Base-by-base conservation (phyloP, 2,797 vertebrate species). In the Liasis olivaceus region DNA sequence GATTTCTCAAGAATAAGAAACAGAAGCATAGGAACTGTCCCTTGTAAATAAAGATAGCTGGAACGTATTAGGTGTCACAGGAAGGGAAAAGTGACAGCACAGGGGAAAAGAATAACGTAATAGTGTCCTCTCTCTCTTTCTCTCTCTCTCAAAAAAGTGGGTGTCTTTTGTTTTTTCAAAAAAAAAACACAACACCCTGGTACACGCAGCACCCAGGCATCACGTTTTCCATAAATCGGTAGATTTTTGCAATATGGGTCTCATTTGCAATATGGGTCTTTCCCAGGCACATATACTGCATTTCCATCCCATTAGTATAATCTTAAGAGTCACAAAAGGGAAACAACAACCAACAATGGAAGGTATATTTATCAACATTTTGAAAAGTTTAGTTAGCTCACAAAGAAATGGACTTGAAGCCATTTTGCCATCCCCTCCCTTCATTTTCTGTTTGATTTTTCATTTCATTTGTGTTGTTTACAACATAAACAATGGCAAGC, bases 71-170 rank as follows among this genome's bases (percentile, higher is more conserved):
- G 20, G 72, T 47, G 72, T 47, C 72, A 81, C 72, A 8, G 42
- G 36, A 51, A 77, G 63, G 12, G 5, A 47, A 87, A 4, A 85
- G 26, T 87, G 54, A 59, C 66, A 91, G n/a, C 2, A 12, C 4
- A 89, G 11, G 24, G 8, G 62, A 8, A 59, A 14, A 31, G 20
- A 1, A 51, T 14, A 51, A 3, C 20, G 54, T 58, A 88, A 54
- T 4, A 22, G 26, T 15, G 17, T 36, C 6, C 8, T 36, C 3
- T 12, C 1, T 88, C 17, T 42, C 31, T 72, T 14, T 95, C 91
- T 15, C 89, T 90, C 93, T 93, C 89, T 96, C 91, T 93, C 89
- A 87, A 87, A 95, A 86, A 87, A 93, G 72, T 89, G 20, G 60
- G 69, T 90, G 95, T 94, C 94, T 92, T 94, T 47, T 42, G 47